phyloP scores from a whole-genome alignment of 1,140 invertebrate genomes.

The Bombus superbus region DNA sequence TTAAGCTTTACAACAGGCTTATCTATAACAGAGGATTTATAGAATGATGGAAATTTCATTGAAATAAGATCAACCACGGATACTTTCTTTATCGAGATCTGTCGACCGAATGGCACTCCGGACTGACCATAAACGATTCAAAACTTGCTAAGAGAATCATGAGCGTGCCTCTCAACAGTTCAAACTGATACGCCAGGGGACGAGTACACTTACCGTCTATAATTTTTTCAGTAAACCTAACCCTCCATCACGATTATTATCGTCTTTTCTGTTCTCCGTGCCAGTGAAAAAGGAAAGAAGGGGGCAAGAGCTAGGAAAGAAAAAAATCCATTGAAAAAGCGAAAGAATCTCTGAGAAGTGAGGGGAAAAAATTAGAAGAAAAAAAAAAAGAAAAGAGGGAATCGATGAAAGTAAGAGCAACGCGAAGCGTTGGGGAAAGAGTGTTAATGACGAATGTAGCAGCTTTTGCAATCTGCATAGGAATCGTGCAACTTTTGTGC shows the following conservation, averaged over 20 bases:
- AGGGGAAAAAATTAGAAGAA: no score
- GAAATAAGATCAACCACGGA: no score
- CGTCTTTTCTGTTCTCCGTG: no score
- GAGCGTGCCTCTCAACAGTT: background rate
- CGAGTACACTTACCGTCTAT: background rate
- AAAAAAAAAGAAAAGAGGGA: background rate
- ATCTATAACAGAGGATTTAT: no score
- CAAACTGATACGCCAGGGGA: no score
- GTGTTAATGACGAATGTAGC: constrained; percentile 14
- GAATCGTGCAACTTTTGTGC: constrained; percentile 1
- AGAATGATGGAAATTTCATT: no score
- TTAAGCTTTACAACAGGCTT: no score
- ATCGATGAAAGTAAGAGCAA: constrained; percentile 13
- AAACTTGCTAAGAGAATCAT: background rate
- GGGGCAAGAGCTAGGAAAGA: background rate
- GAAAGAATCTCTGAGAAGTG: background rate
- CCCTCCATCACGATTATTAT: background rate
- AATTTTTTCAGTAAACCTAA: constrained; percentile 18
- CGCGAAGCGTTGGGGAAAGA: background rate
- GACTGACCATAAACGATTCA: background rate
- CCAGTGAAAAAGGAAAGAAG: background rate
- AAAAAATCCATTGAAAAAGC: background rate
- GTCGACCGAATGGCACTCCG: no score
- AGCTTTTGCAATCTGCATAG: background rate
- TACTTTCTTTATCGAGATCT: no score